These are phyloP conservation scores for Melipona bicolor DNA, from an alignment of 2,888 invertebrate species.

Conservation along the genomic window DNA sequence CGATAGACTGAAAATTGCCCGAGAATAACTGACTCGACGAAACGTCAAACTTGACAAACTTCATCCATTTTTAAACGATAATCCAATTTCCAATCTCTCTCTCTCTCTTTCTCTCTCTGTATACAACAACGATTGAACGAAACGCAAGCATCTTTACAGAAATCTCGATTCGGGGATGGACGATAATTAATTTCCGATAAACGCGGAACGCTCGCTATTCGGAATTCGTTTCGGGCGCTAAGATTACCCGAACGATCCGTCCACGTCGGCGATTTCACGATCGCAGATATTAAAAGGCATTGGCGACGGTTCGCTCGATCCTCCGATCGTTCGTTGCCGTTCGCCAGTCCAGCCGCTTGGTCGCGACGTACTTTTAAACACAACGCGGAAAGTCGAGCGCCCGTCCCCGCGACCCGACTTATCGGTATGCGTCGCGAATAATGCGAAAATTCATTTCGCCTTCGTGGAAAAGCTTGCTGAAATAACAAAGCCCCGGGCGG, in stretches of 20 bases:
- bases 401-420: background rate
- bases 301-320: conserved; percentile 21
- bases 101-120: background rate
- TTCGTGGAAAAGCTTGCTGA: background rate
- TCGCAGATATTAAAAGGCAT: conserved; percentile 41
- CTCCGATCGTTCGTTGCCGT: background rate
- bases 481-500: conserved; percentile 22
- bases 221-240: conserved; percentile 29
- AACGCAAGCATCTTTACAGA: conserved; percentile 20
- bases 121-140: background rate
- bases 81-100: background rate
- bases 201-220: conserved; percentile 18
- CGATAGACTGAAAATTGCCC: background rate
- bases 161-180: conserved; percentile 16
- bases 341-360: background rate
- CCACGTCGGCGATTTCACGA: conserved; percentile 39
- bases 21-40: background rate
- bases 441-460: conserved; percentile 37
- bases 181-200: conserved; percentile 57
- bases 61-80: background rate
- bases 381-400: background rate
- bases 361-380: conserved; percentile 31
- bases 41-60: background rate
- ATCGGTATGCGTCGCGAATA: conserved; percentile 26
- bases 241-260: conserved; percentile 37